phyloP scores from a whole-genome alignment of 2,113 vertebrate genomes.

The Noturus placidus region DNA sequence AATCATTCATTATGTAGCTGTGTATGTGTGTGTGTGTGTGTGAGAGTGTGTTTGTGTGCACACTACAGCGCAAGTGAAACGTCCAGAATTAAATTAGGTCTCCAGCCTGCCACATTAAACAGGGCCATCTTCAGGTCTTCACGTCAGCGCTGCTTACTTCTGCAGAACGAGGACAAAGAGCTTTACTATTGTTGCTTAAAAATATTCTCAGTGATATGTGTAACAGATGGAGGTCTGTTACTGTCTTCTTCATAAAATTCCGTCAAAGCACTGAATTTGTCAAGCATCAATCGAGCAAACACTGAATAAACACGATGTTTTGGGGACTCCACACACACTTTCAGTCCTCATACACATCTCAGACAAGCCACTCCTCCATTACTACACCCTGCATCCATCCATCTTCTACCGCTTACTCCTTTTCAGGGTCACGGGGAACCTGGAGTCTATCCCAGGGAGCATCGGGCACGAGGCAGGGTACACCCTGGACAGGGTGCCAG shows the following conservation, averaged over 20 bases:
- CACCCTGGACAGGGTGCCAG: too few relatives aligned
- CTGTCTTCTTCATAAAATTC: slow-evolving; percentile 25
- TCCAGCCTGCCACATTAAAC: slow-evolving; percentile 42
- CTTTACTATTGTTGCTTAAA: background rate
- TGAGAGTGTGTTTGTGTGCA: background rate
- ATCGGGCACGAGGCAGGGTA: too few relatives aligned
- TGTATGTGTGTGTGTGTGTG: slow-evolving; percentile 26
- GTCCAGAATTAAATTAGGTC: slow-evolving; percentile 48
- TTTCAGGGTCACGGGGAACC: too few relatives aligned
- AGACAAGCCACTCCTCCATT: background rate
- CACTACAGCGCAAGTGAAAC: slow-evolving; percentile 38
- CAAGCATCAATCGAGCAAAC: background rate
- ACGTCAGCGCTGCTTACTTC: slow-evolving; percentile 26
- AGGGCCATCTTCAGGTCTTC: slow-evolving; percentile 21
- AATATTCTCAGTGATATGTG: slow-evolving; percentile 25
- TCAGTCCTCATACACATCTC: background rate
- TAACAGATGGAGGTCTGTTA: background rate
- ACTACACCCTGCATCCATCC: too few relatives aligned
- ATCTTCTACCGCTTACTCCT: too few relatives aligned
- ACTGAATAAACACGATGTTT: background rate
- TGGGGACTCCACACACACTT: background rate
- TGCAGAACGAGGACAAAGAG: background rate
- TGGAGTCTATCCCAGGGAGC: too few relatives aligned
- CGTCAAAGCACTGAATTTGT: background rate
- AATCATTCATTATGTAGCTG: slow-evolving; percentile 42